Conservation (phyloP, 2,113 vertebrate species). For the Litocranius walleri region DNA sequence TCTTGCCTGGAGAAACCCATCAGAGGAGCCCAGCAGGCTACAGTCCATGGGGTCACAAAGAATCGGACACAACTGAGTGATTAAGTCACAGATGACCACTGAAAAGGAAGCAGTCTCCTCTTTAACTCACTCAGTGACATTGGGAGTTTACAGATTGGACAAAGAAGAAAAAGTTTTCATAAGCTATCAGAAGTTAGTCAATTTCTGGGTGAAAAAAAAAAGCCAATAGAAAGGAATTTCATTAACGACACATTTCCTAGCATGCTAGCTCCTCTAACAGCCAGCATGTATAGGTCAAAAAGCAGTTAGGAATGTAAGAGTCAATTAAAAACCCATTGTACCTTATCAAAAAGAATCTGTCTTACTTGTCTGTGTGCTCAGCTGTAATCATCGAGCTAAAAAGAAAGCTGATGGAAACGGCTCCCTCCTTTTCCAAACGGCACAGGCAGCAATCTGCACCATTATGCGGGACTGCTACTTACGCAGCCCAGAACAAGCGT, state of each 20-base stretch:
- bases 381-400: slow-evolving; percentile 45
- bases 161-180: neutral
- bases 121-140: neutral
- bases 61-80: neutral
- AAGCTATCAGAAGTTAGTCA: neutral
- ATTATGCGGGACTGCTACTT: neutral
- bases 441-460: slow-evolving; percentile 4
- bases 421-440: neutral
- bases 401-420: slow-evolving; percentile 4
- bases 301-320: slow-evolving; percentile 34
- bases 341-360: slow-evolving; percentile 45
- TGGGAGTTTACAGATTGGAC: neutral
- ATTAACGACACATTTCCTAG: slow-evolving; percentile 29
- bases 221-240: neutral
- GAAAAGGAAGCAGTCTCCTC: neutral
- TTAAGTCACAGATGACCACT: neutral
- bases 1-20: neutral
- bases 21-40: neutral
- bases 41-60: neutral
- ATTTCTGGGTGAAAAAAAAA: slow-evolving; percentile 24
- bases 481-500: neutral
- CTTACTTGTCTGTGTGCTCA: slow-evolving; percentile 47
- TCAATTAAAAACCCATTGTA: slow-evolving; percentile 55
- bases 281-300: slow-evolving; percentile 13
- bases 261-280: neutral